Evolutionary conservation across 2,888 invertebrate genomes (phyloP).

Genomic region (Drosophila greeni): DNA sequence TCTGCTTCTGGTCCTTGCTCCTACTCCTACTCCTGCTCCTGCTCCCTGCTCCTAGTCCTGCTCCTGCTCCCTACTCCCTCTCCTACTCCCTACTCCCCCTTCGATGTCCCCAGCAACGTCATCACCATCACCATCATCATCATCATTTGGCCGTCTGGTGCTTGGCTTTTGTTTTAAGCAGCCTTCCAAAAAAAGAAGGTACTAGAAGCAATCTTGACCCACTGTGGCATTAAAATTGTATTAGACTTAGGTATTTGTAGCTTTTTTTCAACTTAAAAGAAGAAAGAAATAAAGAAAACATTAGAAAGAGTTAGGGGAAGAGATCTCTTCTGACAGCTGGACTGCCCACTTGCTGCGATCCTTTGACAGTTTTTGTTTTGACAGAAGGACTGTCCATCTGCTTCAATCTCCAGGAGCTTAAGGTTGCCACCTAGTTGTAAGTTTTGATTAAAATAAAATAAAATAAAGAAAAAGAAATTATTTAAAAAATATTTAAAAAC

Average conservation of each 20-base stretch:
- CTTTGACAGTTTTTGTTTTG: background rate
- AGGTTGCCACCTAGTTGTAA: background rate
- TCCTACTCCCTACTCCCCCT: background rate
- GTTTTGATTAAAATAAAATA: too few species aligned
- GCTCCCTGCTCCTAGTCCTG: background rate
- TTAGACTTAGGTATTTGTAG: background rate
- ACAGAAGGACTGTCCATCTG: background rate
- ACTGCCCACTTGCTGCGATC: background rate
- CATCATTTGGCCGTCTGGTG: constrained; percentile 43
- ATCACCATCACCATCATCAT: constrained; percentile 41
- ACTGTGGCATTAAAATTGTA: background rate
- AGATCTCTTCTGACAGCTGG: background rate
- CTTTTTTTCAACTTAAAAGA: background rate
- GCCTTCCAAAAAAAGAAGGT: background rate
- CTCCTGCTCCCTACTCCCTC: background rate
- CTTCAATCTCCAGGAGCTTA: background rate
- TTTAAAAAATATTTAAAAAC: background rate
- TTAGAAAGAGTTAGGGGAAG: background rate
- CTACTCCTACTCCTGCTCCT: background rate
- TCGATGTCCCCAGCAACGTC: constrained; percentile 12
- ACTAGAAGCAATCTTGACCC: constrained; percentile 9
- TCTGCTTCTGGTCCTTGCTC: background rate
- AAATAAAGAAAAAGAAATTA: too few species aligned
- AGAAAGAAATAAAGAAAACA: too few species aligned
- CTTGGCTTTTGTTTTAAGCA: constrained; percentile 24